Evolutionary conservation across 2,888 invertebrate species (phyloP).

Genomic region (Periphyllus acericola): DNA sequence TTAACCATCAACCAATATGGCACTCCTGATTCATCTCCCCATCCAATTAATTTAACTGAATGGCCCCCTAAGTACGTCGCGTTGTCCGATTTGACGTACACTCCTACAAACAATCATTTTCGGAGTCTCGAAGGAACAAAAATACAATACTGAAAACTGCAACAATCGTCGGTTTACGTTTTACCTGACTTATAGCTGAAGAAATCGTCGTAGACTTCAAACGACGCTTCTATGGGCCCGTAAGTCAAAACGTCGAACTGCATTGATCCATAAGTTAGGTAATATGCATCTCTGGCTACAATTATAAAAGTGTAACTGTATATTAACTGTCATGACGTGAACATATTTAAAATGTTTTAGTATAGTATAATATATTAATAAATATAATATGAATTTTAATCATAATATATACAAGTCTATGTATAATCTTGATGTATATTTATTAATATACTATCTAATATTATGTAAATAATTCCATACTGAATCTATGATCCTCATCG

Average conservation of each 20-base stretch:
- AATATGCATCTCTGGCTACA: conserved; percentile 7
- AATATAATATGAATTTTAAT: no score
- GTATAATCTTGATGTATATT: no score
- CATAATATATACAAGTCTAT: no score
- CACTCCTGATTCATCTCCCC: conserved; percentile 52
- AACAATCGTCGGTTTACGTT: neutral
- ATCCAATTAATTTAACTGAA: conserved; percentile 60
- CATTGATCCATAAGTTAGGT: conserved; percentile 72
- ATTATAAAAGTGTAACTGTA: conserved; percentile 66
- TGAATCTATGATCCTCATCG: neutral
- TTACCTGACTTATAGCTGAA: conserved; percentile 83
- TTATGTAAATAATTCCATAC: neutral
- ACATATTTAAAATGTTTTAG: neutral
- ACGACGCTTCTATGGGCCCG: conserved; percentile 90
- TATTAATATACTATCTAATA: no score
- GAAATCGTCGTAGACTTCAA: conserved; percentile 87
- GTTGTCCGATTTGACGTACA: neutral
- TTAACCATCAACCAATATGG: conserved; percentile 60
- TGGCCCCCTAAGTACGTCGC: conserved; percentile 40
- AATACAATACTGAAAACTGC: neutral
- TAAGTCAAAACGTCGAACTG: conserved; percentile 83
- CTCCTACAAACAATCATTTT: neutral
- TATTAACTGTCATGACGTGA: neutral
- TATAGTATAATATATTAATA: no score
- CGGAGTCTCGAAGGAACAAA: neutral